A percentile compares a stretch with the other conserved stretches of the same genome.
These are phyloP conservation scores for Rhynchopsitta pachyrhyncha DNA, from an alignment of 2,113 vertebrate genomes.

Conservation along the genomic window DNA sequence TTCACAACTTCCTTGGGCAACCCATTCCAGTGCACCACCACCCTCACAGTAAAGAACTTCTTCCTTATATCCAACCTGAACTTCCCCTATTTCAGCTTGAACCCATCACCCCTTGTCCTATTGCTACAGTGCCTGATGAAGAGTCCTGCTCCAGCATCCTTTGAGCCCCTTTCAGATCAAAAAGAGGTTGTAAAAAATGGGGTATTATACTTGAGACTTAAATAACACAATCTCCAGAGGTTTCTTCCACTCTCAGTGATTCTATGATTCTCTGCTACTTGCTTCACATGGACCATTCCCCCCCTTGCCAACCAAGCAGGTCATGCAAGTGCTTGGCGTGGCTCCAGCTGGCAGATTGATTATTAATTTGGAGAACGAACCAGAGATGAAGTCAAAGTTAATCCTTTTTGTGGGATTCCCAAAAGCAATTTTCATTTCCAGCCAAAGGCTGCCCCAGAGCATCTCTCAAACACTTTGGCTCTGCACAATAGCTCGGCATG, in stretches of 20 bases:
- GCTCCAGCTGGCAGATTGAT: slow-evolving; percentile 57
- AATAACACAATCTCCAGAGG: fast-evolving
- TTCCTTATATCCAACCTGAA: neutral
- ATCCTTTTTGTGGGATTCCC: slow-evolving; percentile 68
- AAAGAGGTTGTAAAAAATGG: neutral
- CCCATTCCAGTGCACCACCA: neutral
- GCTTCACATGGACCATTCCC: neutral
- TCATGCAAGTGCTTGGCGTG: neutral
- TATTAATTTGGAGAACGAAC: slow-evolving; percentile 67
- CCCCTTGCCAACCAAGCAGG: neutral
- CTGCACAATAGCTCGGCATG: neutral
- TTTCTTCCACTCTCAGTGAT: neutral
- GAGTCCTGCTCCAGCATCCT: neutral
- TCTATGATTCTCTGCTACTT: neutral
- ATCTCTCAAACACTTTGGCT: slow-evolving; percentile 24
- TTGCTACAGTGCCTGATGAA: neutral
- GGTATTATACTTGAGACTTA: neutral
- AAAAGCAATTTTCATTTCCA: slow-evolving; percentile 72
- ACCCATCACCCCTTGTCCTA: neutral
- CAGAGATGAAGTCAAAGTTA: slow-evolving; percentile 65
- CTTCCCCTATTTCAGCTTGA: neutral
- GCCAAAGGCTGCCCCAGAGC: slow-evolving; percentile 41
- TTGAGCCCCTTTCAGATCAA: neutral
- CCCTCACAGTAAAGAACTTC: neutral
- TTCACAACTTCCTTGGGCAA: neutral